Percentiles rank a stretch among this genome's conserved stretches.
phyloP scores from a whole-genome alignment of 2,113 vertebrate species.

The Pachyramphus minor region DNA sequence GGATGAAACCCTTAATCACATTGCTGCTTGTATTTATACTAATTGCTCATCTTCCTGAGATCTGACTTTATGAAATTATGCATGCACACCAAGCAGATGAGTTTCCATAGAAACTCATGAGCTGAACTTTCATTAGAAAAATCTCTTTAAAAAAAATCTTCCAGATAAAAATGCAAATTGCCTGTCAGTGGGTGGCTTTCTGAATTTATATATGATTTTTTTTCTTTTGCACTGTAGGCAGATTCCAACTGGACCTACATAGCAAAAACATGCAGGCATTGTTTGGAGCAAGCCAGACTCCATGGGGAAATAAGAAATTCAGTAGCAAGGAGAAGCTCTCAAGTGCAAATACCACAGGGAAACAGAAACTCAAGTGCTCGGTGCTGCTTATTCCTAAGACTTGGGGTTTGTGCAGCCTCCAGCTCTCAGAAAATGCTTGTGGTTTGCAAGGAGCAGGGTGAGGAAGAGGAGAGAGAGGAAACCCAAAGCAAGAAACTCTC shows the following conservation, averaged over 20 bases:
- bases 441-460: not conserved
- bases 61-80: constrained; percentile 69
- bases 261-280: constrained; percentile 63
- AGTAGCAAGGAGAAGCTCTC: constrained; percentile 49
- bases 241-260: constrained; percentile 63
- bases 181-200: constrained; percentile 68
- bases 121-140: constrained; percentile 71
- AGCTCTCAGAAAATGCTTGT: not conserved
- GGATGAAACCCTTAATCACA: constrained; percentile 43
- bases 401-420: not conserved
- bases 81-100: constrained; percentile 66
- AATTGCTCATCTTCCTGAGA: constrained; percentile 66
- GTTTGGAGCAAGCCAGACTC: constrained; percentile 67
- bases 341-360: constrained; percentile 53
- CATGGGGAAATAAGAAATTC: constrained; percentile 59
- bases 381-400: not conserved
- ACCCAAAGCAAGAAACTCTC: not conserved
- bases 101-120: constrained; percentile 78
- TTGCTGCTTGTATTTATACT: constrained; percentile 51
- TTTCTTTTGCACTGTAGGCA: constrained; percentile 54
- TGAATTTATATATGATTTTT: constrained; percentile 42
- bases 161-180: constrained; percentile 78
- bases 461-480: not conserved
- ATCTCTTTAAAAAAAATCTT: constrained; percentile 52
- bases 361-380: constrained; percentile 30